Base-by-base conservation (phyloP, 2,888 invertebrate genomes). In the Hemicrepidius hirtus region DNA sequence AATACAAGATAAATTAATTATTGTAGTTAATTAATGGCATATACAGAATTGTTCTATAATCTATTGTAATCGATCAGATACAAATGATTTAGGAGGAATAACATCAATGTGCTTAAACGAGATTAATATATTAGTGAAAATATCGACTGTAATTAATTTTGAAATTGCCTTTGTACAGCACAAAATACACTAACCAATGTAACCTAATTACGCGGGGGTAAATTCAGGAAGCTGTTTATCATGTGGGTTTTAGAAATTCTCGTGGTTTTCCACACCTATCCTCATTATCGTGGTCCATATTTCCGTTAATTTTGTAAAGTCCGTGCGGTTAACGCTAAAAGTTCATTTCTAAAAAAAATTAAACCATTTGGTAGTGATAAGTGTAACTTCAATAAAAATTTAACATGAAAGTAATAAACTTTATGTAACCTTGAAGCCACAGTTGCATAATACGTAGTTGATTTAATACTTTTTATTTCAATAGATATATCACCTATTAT, bases 211-310 rank as follows among this genome's bases (percentile, higher is more conserved):
- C 32, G n/a, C n/a, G n/a, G 21, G 53, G 44, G 9, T 32, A 53
- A 53, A 32, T 53, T 53, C 53, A 53, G 53, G 53, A 53, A 53
- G 53, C 53, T 53, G 53, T 53, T 53, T 53, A 53, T 53, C 53
- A 53, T 53, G 53, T 28, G 53, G 53, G 13, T 53, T 53, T 24
- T 28, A 5, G 28, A 28, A 49, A n/a, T 32, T 28, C 53, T 13
- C 53, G 13, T 53, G 53, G 28, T 53, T 53, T 32, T 53, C 53
- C 53, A 32, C 18, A 10, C 44, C 44, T 44, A 44, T 53, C 13
- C 32, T 4, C 53, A n/a, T 53, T 53, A 50, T 21, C 50, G 53
- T 28, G 28, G 53, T 53, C 53, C 21, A 24, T 21, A 28, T 53
- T 53, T 53, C 53, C 13, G 24, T 7, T 12, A n/a, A 50, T 24